These are phyloP conservation scores for Amblyopsis rosae DNA, from an alignment of 2,113 vertebrate genomes.

Conservation along the genomic window DNA sequence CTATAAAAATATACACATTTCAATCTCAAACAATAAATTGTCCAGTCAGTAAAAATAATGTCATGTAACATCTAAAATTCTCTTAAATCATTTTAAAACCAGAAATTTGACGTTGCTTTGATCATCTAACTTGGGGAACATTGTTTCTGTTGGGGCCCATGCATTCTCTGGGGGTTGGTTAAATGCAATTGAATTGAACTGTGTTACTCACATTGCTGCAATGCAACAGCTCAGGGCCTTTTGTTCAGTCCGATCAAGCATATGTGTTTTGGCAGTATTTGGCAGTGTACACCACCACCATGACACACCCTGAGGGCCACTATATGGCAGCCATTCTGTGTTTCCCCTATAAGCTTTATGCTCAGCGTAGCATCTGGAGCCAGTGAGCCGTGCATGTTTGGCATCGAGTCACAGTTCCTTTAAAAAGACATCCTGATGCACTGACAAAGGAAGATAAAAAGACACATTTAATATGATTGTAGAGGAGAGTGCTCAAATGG, in stretches of 20 bases:
- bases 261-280: conserved; percentile 66
- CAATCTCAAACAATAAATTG: no score
- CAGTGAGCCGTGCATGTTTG: conserved; percentile 67
- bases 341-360: conserved; percentile 67
- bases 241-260: conserved; percentile 59
- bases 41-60: no score
- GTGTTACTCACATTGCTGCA: conserved; percentile 57
- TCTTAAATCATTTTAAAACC: neutral
- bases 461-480: conserved; percentile 29
- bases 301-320: conserved; percentile 55
- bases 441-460: conserved; percentile 37
- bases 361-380: conserved; percentile 75
- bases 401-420: conserved; percentile 57
- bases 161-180: conserved; percentile 6
- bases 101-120: neutral
- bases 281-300: conserved; percentile 36
- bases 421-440: conserved; percentile 55
- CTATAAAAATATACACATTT: no score
- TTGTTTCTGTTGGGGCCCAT: neutral
- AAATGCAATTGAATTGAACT: conserved; percentile 55
- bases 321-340: conserved; percentile 63
- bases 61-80: no score
- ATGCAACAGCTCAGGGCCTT: conserved; percentile 64
- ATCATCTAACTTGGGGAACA: neutral
- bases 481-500: neutral